phyloP scores from a whole-genome alignment of 1,140 invertebrate species.

The Phymorhynchus buccinoides region DNA sequence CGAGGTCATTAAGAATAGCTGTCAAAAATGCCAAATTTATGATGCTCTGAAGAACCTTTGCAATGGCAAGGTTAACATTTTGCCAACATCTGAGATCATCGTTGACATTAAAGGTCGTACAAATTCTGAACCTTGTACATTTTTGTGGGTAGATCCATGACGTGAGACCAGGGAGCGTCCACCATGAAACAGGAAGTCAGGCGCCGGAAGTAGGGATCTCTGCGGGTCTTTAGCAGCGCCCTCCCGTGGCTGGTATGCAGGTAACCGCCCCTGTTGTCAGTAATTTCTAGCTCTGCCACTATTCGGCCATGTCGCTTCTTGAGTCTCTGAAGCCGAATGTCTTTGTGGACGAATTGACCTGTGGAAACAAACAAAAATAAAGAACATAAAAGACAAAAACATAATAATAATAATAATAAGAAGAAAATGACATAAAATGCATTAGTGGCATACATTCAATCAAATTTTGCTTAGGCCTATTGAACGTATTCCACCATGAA shows the following conservation, averaged over 20 bases:
- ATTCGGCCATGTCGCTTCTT: background rate
- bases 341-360: constrained; percentile 43
- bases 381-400: background rate
- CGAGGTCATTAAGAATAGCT: too few relatives aligned
- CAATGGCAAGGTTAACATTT: too few relatives aligned
- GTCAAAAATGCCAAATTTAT: too few relatives aligned
- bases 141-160: constrained; percentile 21
- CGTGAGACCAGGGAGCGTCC: background rate
- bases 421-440: too few relatives aligned
- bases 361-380: background rate
- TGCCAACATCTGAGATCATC: too few relatives aligned
- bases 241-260: constrained; percentile 20
- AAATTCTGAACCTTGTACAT: constrained; percentile 30
- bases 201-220: constrained; percentile 25
- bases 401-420: too few relatives aligned
- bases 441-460: too few relatives aligned
- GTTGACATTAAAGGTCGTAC: background rate
- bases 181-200: constrained; percentile 29
- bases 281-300: constrained; percentile 9
- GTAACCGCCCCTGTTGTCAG: background rate
- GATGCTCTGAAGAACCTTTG: too few relatives aligned
- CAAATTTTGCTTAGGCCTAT: too few relatives aligned
- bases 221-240: constrained; percentile 21
- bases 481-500: too few relatives aligned
- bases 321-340: constrained; percentile 25